Conservation (phyloP, 2,113 vertebrate species). For the Calyptomena viridis region DNA sequence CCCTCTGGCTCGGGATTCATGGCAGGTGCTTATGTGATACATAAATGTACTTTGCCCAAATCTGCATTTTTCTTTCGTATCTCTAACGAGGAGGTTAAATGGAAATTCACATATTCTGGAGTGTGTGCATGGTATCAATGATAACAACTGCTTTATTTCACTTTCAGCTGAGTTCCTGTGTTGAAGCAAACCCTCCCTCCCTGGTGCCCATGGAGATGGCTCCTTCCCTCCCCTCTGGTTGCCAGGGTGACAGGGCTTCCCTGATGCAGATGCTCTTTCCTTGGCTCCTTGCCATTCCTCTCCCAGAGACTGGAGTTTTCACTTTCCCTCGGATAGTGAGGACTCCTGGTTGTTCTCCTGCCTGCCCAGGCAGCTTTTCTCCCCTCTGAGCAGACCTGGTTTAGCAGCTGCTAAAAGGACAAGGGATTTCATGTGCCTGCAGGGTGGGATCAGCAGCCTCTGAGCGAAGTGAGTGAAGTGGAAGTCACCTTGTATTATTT, state of each 20-base stretch:
- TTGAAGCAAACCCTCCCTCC: not conserved
- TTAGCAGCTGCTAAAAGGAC: not conserved
- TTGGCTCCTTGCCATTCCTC: not conserved
- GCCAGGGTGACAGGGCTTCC: conserved; percentile 50
- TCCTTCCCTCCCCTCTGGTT: conserved; percentile 21
- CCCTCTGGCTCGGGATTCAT: not conserved
- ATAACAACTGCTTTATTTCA: not conserved
- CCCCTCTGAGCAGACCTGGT: not conserved
- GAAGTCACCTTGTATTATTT: conserved; percentile 7
- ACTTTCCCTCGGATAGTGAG: not conserved
- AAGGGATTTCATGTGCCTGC: not conserved
- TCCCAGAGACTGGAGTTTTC: not conserved
- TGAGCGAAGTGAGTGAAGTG: not conserved
- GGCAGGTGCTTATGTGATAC: accelerated
- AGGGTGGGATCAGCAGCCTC: not conserved
- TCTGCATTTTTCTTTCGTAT: not conserved
- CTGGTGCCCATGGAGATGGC: not conserved
- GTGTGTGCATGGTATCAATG: accelerated
- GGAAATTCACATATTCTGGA: not conserved
- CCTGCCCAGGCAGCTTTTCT: not conserved
- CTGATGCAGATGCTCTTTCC: conserved; percentile 15
- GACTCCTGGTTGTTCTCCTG: not conserved
- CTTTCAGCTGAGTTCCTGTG: not conserved
- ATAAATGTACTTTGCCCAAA: not conserved
- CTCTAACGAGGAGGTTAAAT: not conserved